phyloP scores from a whole-genome alignment of 1,140 invertebrate genomes.

The Atta colombica region DNA sequence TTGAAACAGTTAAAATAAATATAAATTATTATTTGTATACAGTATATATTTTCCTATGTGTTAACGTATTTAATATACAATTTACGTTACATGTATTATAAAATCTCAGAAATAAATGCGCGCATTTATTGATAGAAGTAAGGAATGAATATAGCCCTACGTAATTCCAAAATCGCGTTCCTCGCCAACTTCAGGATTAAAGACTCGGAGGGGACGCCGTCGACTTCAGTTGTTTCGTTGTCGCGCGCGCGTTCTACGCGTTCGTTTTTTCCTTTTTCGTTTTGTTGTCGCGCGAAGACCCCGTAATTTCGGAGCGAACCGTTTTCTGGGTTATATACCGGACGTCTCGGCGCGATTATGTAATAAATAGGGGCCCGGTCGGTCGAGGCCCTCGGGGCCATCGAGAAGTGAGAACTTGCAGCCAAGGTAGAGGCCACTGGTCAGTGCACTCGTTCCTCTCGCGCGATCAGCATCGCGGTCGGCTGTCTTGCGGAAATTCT shows the following conservation, averaged over 20 bases:
- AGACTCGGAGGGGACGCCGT: not conserved
- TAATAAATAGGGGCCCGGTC: conserved; percentile 19
- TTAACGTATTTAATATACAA: too few relatives aligned
- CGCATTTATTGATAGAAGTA: too few relatives aligned
- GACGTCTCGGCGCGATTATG: conserved; percentile 31
- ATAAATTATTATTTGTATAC: too few relatives aligned
- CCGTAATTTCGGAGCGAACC: conserved; percentile 20
- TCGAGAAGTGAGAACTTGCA: not conserved
- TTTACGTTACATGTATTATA: too few relatives aligned
- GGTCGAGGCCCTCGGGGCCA: conserved; percentile 4
- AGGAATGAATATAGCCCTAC: too few relatives aligned
- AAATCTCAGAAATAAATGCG: too few relatives aligned
- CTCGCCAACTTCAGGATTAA: conserved; percentile 20
- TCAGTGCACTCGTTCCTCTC: conserved; percentile 42
- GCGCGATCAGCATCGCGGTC: conserved; percentile 7
- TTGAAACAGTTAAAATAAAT: too few relatives aligned
- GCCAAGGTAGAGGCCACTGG: conserved; percentile 43
- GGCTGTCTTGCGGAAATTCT: not conserved
- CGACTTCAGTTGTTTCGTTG: not conserved
- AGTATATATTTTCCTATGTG: too few relatives aligned
- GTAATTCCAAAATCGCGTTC: not conserved
- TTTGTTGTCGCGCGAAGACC: conserved; percentile 17
- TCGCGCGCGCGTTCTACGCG: not conserved
- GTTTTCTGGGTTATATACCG: conserved; percentile 47
- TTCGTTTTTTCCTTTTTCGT: not conserved